Conservation (phyloP, 2,888 invertebrate genomes). For the Lochmaea capreae region DNA sequence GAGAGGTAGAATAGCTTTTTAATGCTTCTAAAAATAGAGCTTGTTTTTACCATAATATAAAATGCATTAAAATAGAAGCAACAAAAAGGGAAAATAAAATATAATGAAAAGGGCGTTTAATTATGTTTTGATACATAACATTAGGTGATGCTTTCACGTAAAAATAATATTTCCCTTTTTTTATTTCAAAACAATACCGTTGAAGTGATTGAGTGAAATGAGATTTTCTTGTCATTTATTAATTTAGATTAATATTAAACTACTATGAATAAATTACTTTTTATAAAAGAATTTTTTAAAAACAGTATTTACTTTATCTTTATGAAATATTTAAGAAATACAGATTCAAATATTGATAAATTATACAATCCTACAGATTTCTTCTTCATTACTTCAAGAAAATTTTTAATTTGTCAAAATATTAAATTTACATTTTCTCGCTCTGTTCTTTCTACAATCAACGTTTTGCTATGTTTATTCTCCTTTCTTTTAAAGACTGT, state of each 20-base stretch:
- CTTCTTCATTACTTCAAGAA: too few species aligned
- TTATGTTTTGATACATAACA: conserved; percentile 2
- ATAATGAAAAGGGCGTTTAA: background rate
- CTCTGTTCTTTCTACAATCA: too few species aligned
- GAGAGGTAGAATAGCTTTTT: background rate
- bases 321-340: background rate
- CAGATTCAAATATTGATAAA: background rate
- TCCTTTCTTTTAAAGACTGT: too few species aligned
- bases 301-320: too few species aligned
- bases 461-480: too few species aligned
- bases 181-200: background rate
- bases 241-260: background rate
- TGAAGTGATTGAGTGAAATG: background rate
- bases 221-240: too few species aligned
- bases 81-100: background rate
- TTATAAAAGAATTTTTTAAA: background rate
- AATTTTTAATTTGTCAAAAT: too few species aligned
- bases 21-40: background rate
- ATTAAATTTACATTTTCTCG: too few species aligned
- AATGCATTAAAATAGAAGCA: background rate
- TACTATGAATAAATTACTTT: background rate
- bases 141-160: background rate
- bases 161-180: background rate
- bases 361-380: too few species aligned
- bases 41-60: background rate